Base-by-base conservation (phyloP, 2,888 invertebrate species). In the Empis stercorea region DNA sequence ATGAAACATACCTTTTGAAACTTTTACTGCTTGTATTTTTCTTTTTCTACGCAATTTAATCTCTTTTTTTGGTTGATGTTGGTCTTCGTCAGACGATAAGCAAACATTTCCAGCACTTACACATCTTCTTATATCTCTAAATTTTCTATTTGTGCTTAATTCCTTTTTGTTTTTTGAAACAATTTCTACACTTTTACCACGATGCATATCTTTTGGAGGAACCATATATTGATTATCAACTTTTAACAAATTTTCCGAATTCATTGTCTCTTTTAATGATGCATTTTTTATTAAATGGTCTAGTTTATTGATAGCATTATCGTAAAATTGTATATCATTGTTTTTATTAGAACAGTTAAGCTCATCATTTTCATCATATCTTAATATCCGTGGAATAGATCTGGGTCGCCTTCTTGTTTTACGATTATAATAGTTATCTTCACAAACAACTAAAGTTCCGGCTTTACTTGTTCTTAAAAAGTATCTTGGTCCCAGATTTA, bases 391-490 rank as follows among this genome's bases (percentile, higher is more conserved):
- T 7, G 20, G 40, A 3, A 14, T 14, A n/a, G 40, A 23, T 40
- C 6, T 40, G 3, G 54, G 59, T 14, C 68, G 59, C 9, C 68
- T 63, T 10, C 63, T 56, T 38, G 60, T 54, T 43, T 61, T 57
- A 15, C 64, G 63, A 49, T 59, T 58, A 46, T 53, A 57, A 40
- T 71, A 68, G 59, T 65, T 71, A 46, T 75, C 74, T 48, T 74
- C 71, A 45, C 69, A 66, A 46, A 76, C 68, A 47, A 76, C 63
- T 52, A 76, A 59, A 32, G 75, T 75, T 27, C 76, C 76, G 13
- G 75, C 75, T 50, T 71, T 71, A 56, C 73, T 70, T 30, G 72
- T 72, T 54, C 75, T 64, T 44, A 73, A 63, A 51, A 63, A 71
- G 54, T 75, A 75, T 43, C 65, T 67, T 14, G 64, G 63, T 6